Percentiles rank a stretch among this genome's conserved stretches.
Conservation (phyloP, 2,888 invertebrate genomes). For the Isotomurus palustris region DNA sequence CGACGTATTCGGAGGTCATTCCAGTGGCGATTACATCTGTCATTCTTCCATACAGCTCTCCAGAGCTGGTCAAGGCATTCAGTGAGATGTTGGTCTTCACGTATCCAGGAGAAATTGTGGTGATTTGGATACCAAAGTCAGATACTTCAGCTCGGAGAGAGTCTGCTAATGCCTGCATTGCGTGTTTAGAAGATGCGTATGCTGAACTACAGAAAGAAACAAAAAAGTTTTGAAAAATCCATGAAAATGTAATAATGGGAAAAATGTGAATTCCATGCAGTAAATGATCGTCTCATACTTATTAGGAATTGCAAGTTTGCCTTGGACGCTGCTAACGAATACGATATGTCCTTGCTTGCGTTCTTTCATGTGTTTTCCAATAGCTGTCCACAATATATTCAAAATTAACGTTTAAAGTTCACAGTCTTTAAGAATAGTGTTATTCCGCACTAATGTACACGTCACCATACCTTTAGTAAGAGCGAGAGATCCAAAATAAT, state of each 20-base stretch:
- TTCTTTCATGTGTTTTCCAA: conserved; percentile 75
- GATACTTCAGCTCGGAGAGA: conserved; percentile 80
- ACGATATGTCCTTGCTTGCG: conserved; percentile 73
- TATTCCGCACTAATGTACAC: background rate
- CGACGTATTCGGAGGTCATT: conserved; percentile 69
- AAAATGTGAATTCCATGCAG: background rate
- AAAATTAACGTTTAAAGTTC: background rate
- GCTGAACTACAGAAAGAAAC: conserved; percentile 53
- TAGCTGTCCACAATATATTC: conserved; percentile 56
- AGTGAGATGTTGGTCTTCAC: conserved; percentile 83
- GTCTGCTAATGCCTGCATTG: conserved; percentile 90
- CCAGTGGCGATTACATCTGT: conserved; percentile 76
- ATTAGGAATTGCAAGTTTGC: conserved; percentile 81
- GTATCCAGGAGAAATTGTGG: conserved; percentile 86
- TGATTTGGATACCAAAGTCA: conserved; percentile 70
- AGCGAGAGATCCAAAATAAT: conserved; percentile 89
- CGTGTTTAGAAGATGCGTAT: conserved; percentile 91
- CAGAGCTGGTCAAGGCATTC: conserved; percentile 80
- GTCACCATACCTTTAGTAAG: conserved; percentile 73
- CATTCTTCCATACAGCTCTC: conserved; percentile 73
- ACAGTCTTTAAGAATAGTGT: background rate
- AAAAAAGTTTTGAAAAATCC: conserved; percentile 1
- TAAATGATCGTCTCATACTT: too few relatives aligned
- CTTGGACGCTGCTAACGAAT: conserved; percentile 88
- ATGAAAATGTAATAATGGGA: too few relatives aligned